phyloP scores from a whole-genome alignment of 1,140 invertebrate species.

The Drosophila bocki region DNA sequence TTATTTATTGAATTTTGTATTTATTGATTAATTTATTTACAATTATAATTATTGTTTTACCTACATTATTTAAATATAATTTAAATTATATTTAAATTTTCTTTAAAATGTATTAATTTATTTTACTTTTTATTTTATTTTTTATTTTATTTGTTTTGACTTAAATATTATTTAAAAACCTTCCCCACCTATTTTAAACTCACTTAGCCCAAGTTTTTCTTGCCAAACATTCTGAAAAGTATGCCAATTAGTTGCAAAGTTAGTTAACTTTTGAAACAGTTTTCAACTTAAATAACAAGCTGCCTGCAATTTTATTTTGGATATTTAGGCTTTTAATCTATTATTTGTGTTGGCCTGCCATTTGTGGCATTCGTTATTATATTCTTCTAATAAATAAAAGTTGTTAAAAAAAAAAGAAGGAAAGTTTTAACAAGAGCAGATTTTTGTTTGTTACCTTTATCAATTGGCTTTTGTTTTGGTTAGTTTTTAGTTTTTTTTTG shows the following conservation, averaged over 20 bases:
- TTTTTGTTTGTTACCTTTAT: conserved; percentile 7
- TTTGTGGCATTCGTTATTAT: neutral
- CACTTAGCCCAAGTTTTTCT: neutral
- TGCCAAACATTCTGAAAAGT: neutral
- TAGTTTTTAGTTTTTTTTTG: neutral
- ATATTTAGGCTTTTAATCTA: conserved; percentile 7
- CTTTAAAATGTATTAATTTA: no score
- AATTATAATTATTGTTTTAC: no score
- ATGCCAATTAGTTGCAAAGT: neutral
- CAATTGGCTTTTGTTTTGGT: conserved; percentile 15
- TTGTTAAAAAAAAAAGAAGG: neutral
- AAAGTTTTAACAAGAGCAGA: conserved; percentile 6
- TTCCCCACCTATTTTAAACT: neutral
- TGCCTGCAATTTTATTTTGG: neutral
- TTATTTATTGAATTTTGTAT: no score
- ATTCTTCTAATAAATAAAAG: neutral
- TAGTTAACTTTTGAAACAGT: neutral
- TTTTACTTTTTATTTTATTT: no score
- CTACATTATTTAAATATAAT: neutral
- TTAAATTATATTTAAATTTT: no score
- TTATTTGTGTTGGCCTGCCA: neutral
- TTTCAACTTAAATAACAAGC: neutral
- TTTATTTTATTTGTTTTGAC: no score
- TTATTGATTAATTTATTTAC: no score
- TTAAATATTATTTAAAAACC: no score